Conservation (phyloP, 2,888 invertebrate species). For the Xylocampa areola region DNA sequence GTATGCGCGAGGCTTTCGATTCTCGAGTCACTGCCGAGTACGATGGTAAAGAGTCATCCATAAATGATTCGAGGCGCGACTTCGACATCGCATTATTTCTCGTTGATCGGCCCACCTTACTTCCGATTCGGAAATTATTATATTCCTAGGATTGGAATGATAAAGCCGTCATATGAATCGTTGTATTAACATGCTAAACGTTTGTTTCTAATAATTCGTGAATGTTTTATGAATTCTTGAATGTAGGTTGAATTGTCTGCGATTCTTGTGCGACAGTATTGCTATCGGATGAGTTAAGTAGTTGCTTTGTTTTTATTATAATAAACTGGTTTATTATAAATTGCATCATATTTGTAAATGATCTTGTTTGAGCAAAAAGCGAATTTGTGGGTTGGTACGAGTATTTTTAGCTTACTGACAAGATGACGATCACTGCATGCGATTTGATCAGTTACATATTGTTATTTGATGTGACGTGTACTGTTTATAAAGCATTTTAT, state of each 20-base stretch:
- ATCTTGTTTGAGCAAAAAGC: constrained; percentile 18
- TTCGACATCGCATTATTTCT: constrained; percentile 86
- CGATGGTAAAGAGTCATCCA: constrained; percentile 73
- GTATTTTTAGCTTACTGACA: constrained; percentile 31
- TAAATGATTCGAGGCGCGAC: constrained; percentile 87
- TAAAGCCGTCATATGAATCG: constrained; percentile 77
- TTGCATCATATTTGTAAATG: constrained; percentile 18
- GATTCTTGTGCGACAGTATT: constrained; percentile 47
- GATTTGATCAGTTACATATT: constrained; percentile 55
- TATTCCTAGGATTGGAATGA: constrained; percentile 83
- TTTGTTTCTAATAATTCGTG: constrained; percentile 76
- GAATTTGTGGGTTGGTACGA: constrained; percentile 24
- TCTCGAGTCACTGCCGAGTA: constrained; percentile 44
- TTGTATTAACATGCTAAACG: constrained; percentile 77
- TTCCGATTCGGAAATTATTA: constrained; percentile 89
- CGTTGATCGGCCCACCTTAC: constrained; percentile 85
- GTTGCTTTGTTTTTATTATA: constrained; percentile 39
- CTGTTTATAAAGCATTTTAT: constrained; percentile 58
- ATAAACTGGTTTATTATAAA: constrained; percentile 40
- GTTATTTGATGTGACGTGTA: constrained; percentile 50
- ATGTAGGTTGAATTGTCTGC: constrained; percentile 73
- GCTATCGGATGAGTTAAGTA: constrained; percentile 42
- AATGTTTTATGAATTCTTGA: constrained; percentile 74
- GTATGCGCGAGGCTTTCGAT: constrained; percentile 61
- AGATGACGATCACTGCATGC: constrained; percentile 27